Evolutionary conservation across 2,797 vertebrate species (phyloP).

Genomic region (Labroides dimidiatus): DNA sequence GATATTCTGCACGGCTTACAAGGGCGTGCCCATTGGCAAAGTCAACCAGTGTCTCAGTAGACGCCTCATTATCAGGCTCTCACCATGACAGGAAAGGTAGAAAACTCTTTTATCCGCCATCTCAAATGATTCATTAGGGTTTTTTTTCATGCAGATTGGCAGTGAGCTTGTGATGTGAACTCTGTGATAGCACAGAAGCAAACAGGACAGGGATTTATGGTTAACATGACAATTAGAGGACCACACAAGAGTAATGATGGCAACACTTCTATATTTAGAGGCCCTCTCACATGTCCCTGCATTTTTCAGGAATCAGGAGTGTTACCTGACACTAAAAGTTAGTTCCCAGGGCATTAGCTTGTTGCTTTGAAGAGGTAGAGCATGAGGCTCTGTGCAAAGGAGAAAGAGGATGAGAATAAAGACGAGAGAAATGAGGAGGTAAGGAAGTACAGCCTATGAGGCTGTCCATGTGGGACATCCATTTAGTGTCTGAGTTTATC

Average conservation of each 20-base stretch:
- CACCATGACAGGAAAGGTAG: slow-evolving; percentile 71
- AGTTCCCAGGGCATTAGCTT: slow-evolving; percentile 66
- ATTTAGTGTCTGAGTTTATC: slow-evolving; percentile 78
- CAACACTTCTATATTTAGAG: slow-evolving; percentile 82
- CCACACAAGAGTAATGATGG: slow-evolving; percentile 66
- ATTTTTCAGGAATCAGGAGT: slow-evolving; percentile 78
- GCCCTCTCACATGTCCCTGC: slow-evolving; percentile 81
- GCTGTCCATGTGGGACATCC: slow-evolving; percentile 59
- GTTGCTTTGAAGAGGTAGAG: slow-evolving; percentile 25
- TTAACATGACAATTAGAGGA: slow-evolving; percentile 74
- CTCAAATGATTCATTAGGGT: slow-evolving; percentile 56
- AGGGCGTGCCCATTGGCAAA: slow-evolving; percentile 80
- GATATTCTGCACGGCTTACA: slow-evolving; percentile 62
- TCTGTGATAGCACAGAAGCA: slow-evolving; percentile 23
- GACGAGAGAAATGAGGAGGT: slow-evolving; percentile 29
- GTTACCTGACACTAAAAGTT: slow-evolving; percentile 79
- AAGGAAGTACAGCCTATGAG: slow-evolving; percentile 35
- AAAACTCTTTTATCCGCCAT: slow-evolving; percentile 69
- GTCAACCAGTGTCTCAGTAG: slow-evolving; percentile 75
- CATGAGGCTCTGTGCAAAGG: slow-evolving; percentile 30
- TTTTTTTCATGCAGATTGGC: slow-evolving; percentile 48
- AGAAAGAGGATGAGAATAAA: slow-evolving; percentile 27
- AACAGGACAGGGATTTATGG: slow-evolving; percentile 57
- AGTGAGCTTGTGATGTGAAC: slow-evolving; percentile 49
- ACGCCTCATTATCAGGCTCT: slow-evolving; percentile 75